phyloP scores from a whole-genome alignment of 1,140 invertebrate species.

The Leptoteleia sp. region DNA sequence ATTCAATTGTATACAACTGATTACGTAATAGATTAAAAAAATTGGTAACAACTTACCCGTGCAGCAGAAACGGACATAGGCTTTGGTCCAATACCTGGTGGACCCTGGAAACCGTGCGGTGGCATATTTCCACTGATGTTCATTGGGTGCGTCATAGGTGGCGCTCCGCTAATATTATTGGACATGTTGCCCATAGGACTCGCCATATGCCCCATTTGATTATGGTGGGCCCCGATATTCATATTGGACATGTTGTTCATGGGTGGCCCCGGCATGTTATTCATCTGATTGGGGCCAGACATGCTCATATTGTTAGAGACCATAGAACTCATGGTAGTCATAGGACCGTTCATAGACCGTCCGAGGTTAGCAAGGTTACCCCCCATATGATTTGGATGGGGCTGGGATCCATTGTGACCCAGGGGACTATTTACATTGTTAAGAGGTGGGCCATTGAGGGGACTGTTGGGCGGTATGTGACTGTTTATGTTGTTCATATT shows the following conservation, averaged over 20 bases:
- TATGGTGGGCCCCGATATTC: constrained; percentile 80
- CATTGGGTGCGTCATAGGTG: constrained; percentile 79
- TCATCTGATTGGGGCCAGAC: constrained; percentile 77
- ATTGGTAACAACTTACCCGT: constrained; percentile 83
- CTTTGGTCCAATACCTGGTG: constrained; percentile 81
- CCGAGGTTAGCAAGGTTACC: constrained; percentile 80
- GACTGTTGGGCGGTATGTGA: constrained; percentile 79
- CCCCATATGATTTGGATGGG: constrained; percentile 83
- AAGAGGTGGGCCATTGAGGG: constrained; percentile 77
- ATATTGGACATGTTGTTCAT: constrained; percentile 83
- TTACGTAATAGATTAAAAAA: too few species aligned
- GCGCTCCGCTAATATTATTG: constrained; percentile 77
- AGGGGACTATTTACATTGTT: constrained; percentile 80
- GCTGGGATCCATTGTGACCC: constrained; percentile 80
- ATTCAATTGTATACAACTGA: too few species aligned
- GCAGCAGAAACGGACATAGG: constrained; percentile 94
- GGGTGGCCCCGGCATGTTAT: constrained; percentile 82
- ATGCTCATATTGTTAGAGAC: constrained; percentile 79
- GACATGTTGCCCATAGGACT: constrained; percentile 83
- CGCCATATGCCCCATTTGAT: constrained; percentile 83
- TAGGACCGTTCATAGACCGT: constrained; percentile 83
- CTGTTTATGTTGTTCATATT: constrained; percentile 81
- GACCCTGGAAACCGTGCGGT: constrained; percentile 80
- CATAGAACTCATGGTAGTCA: constrained; percentile 84
- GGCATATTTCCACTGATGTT: constrained; percentile 78